phyloP scores from a whole-genome alignment of 2,113 vertebrate genomes.

The Anser brachyrhynchus region DNA sequence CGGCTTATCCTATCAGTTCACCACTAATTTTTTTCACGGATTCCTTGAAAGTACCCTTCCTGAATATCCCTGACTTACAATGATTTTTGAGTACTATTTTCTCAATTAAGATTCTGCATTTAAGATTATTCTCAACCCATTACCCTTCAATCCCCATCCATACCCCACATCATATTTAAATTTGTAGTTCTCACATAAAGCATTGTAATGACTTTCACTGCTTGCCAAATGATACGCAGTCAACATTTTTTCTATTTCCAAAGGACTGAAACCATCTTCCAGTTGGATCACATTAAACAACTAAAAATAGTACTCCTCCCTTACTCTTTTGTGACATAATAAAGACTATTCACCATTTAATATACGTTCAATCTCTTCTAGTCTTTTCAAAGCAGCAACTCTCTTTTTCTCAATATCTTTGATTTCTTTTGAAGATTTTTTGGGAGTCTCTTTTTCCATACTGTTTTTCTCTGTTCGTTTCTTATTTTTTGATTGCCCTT shows the following conservation, averaged over 20 bases:
- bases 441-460: constrained; percentile 80
- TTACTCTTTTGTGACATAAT: neutral
- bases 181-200: neutral
- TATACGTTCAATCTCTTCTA: constrained; percentile 98
- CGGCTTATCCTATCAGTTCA: neutral
- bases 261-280: constrained; percentile 40
- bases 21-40: neutral
- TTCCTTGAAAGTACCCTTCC: constrained; percentile 16
- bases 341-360: constrained; percentile 90
- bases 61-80: neutral
- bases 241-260: constrained; percentile 37
- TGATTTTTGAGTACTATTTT: neutral
- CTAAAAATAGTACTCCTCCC: constrained; percentile 21
- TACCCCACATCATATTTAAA: neutral
- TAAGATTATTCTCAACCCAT: constrained; percentile 21
- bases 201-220: neutral
- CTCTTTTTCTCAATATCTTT: constrained; percentile 97
- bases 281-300: constrained; percentile 31
- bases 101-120: constrained; percentile 10
- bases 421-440: constrained; percentile 91
- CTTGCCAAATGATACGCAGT: constrained; percentile 26
- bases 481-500: constrained; percentile 75
- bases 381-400: constrained; percentile 94
- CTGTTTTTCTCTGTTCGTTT: constrained; percentile 74
- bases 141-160: neutral